These are phyloP conservation scores for Megaceryle maxima DNA, from an alignment of 2,113 vertebrate genomes.

Conservation along the genomic window DNA sequence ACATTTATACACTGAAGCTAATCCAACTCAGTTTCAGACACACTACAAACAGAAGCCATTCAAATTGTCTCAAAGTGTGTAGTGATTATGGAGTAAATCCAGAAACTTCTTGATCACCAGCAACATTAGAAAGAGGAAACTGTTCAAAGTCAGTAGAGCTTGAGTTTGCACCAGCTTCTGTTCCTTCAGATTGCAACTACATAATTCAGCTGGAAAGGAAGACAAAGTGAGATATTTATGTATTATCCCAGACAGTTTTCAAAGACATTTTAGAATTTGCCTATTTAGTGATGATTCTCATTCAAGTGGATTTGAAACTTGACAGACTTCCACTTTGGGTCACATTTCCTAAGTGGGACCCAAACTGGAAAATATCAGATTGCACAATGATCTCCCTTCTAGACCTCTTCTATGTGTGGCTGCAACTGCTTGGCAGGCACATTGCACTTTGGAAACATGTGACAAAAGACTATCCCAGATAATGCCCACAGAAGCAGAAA, in stretches of 20 bases:
- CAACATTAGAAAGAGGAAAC: neutral
- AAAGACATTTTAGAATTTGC: neutral
- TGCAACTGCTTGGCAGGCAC: neutral
- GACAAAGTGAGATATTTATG: neutral
- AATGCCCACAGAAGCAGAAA: neutral
- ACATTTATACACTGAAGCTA: neutral
- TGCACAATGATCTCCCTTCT: neutral
- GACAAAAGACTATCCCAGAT: neutral
- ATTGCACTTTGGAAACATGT: neutral
- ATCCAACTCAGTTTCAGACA: neutral
- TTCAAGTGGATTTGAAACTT: constrained; percentile 40
- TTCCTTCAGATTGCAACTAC: neutral
- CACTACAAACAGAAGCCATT: neutral
- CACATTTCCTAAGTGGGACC: neutral
- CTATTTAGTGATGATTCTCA: neutral
- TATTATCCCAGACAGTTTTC: neutral
- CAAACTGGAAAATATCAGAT: neutral
- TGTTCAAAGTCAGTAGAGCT: neutral
- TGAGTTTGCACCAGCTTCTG: neutral
- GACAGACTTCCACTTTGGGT: constrained; percentile 8
- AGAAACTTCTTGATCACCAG: neutral
- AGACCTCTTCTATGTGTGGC: neutral
- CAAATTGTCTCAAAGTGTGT: neutral
- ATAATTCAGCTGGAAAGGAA: neutral
- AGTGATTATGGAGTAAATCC: neutral